Evolutionary conservation across 1,140 invertebrate species (phyloP).

Genomic region (Orchesella cincta): DNA sequence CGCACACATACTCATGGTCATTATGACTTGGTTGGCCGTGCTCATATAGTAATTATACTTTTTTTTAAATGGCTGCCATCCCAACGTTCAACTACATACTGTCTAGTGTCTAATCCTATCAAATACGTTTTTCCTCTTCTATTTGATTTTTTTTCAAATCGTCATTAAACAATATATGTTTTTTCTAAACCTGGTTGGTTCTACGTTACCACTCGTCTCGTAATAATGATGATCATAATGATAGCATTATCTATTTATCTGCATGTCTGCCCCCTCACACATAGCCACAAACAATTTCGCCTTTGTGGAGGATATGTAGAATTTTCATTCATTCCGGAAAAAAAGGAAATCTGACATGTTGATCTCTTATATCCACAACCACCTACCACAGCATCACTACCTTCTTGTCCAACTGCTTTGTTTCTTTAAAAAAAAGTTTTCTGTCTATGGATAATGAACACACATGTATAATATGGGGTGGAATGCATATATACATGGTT

Average conservation of each 20-base stretch:
- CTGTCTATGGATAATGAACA: no score
- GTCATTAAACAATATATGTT: no score
- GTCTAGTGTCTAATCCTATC: background rate
- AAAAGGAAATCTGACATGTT: constrained; percentile 3
- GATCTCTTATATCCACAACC: background rate
- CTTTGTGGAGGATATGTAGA: background rate
- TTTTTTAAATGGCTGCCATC: background rate
- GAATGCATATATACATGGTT: no score
- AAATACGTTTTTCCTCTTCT: no score
- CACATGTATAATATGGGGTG: no score
- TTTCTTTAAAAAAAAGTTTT: no score
- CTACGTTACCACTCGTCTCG: no score
- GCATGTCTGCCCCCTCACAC: background rate
- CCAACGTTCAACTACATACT: background rate
- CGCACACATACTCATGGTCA: background rate
- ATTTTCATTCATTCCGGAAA: no score
- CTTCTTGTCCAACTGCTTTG: no score
- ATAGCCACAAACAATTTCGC: background rate
- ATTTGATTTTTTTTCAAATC: no score
- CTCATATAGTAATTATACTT: background rate
- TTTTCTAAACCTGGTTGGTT: no score
- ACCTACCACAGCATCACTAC: background rate
- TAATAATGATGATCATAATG: constrained; percentile 1
- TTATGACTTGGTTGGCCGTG: background rate
- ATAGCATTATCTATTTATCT: constrained; percentile 11